Percentiles rank a stretch among this genome's conserved stretches.
phyloP scores from a whole-genome alignment of 2,888 invertebrate genomes.

The Drosophila borealis region DNA sequence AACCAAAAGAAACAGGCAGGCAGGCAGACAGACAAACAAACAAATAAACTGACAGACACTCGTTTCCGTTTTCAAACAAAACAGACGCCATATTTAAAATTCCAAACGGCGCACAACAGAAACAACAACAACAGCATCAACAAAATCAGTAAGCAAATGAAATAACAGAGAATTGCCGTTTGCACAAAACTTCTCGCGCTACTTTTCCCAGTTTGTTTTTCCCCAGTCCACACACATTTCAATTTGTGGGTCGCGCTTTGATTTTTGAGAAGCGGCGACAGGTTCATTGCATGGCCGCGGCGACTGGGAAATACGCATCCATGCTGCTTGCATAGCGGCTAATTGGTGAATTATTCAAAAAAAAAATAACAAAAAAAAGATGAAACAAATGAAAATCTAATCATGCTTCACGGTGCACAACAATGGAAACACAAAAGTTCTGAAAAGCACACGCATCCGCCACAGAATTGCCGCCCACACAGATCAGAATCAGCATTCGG shows the following conservation, averaged over 20 bases:
- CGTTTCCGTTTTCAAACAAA: conserved; percentile 81
- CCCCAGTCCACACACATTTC: conserved; percentile 40
- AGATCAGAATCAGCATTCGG: conserved; percentile 39
- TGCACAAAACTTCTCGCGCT: conserved; percentile 59
- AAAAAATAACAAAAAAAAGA: conserved; percentile 1
- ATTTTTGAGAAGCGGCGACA: conserved; percentile 47
- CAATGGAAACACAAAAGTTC: conserved; percentile 32
- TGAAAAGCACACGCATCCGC: conserved; percentile 10
- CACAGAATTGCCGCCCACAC: conserved; percentile 14
- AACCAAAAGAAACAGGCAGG: conserved; percentile 41
- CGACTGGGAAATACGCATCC: conserved; percentile 41
- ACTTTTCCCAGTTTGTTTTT: conserved; percentile 46
- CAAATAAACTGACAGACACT: conserved; percentile 79
- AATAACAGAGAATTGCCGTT: conserved; percentile 65
- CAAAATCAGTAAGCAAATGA: conserved; percentile 62
- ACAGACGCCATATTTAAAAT: conserved; percentile 82
- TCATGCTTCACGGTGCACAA: conserved; percentile 48
- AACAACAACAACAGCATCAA: conserved; percentile 34
- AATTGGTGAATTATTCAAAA: conserved; percentile 70
- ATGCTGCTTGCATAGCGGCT: conserved; percentile 47
- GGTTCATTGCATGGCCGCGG: conserved; percentile 53
- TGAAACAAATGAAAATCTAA: conserved; percentile 10
- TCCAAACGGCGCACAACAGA: conserved; percentile 64
- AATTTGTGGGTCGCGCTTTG: conserved; percentile 54
- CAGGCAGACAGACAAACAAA: conserved; percentile 63